Evolutionary conservation across 1,140 invertebrate genomes (phyloP).

Genomic region (Drosophila truncata): DNA sequence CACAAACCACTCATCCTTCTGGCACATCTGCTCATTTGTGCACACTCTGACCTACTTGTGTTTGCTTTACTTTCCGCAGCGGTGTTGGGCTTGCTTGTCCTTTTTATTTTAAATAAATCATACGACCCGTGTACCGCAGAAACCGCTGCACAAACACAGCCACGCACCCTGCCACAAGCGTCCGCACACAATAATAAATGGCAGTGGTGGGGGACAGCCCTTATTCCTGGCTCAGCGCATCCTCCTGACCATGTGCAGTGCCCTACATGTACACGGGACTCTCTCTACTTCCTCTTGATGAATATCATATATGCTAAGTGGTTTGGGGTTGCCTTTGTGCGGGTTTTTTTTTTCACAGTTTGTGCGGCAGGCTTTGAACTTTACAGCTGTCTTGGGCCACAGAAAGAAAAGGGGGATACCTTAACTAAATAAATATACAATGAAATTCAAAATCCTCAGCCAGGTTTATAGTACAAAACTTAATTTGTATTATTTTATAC

Average conservation of each 20-base stretch:
- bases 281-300: constrained; percentile 45
- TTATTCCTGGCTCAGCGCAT: constrained; percentile 15
- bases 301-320: constrained; percentile 46
- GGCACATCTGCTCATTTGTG: constrained; percentile 41
- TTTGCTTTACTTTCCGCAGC: constrained; percentile 34
- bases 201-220: neutral
- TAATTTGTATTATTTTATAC: too few relatives aligned
- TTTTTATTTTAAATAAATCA: constrained; percentile 76
- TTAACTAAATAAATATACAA: neutral
- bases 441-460: neutral
- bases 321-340: constrained; percentile 20
- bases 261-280: neutral
- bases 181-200: constrained; percentile 18
- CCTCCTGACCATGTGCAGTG: constrained; percentile 26
- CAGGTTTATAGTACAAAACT: too few relatives aligned
- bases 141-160: constrained; percentile 66
- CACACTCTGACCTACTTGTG: constrained; percentile 66
- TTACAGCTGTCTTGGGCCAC: neutral
- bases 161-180: constrained; percentile 18
- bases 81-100: constrained; percentile 21
- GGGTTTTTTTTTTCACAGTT: constrained; percentile 4
- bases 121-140: constrained; percentile 62
- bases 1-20: neutral
- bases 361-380: neutral
- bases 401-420: neutral